Evolutionary conservation across 2,888 invertebrate genomes (phyloP), one percentile per base, ranked within the genome.

Genomic region (Urechis unicinctus): DNA sequence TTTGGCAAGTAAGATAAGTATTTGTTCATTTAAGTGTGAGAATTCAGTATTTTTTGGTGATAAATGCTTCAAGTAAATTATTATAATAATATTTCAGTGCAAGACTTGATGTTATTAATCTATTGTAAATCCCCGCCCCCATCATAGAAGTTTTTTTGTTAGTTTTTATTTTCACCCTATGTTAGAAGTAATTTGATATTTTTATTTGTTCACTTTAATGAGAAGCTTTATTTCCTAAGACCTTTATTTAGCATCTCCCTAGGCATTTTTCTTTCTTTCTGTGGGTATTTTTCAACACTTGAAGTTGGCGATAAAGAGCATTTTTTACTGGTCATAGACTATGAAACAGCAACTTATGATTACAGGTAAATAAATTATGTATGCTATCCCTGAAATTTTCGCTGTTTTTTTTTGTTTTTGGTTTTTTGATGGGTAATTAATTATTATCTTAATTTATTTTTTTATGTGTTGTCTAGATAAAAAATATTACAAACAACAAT

Each of bases 241-340:
- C 17, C 36, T 36, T 36, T 36, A 36, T 36, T 9, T 36, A 13
- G 36, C 17, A 17, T 36, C 9, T 36, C 17, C 9, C 36, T 9
- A 36, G 9, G 36, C n/a, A n/a, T n/a, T n/a, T n/a, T 17, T 36
- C 36, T 36, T 36, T 36, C 17, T n/a, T n/a, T n/a, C n/a, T n/a
- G n/a, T n/a, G n/a, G n/a, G n/a, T n/a, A n/a, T n/a, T n/a, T n/a
- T n/a, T n/a, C n/a, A n/a, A n/a, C n/a, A n/a, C n/a, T n/a, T n/a
- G n/a, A n/a, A n/a, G n/a, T n/a, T n/a, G n/a, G n/a, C n/a, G n/a
- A n/a, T n/a, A n/a, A n/a, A n/a, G n/a, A n/a, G n/a, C n/a, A n/a
- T n/a, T n/a, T n/a, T n/a, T n/a, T n/a, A n/a, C n/a, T 36, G 26
- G n/a, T 31, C n/a, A 53, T 53, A 41, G 53, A 53, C 31, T 53